Base-by-base conservation (phyloP, 1,140 invertebrate genomes). In the Solenopsis fugax region DNA sequence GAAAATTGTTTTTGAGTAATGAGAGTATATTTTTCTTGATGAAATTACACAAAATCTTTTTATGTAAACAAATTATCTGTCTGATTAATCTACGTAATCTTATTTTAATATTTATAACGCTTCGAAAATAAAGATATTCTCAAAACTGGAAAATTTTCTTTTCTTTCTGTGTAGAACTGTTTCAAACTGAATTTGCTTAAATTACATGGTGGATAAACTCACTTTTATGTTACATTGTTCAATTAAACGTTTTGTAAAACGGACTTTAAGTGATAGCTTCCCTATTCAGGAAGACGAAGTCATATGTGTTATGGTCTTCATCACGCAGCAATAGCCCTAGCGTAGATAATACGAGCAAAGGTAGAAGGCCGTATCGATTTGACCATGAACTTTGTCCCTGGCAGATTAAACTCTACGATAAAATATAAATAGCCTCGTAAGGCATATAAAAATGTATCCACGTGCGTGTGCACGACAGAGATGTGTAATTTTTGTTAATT, bases 311-410 rank as follows among this genome's bases (percentile, higher is more conserved):
- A 34, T 41, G 60, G 21, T 73, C 67, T 77, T 85, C 45, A 67
- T 78, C 60, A 85, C 73, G 48, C 82, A 65, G 48, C 48, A 78
- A 56, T 76, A 78, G 12, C 64, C 48, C 12, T 56, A n/a, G 7
- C 60, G 52, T 86, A 80, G 71, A 78, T 84, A 87, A 88, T 58
- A 72, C 76, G 81, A 87, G 71, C 76, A 58, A 29, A 13, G 60
- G 85, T 73, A 91, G 92, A 92, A 93, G 92, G 93, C 91, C 91
- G 91, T 95, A 95, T 95, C 93, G 95, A 95, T 95, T 95, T 89
- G 93, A 88, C 94, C 94, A 92, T 95, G 94, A 95, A 95, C 94
- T 94, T 94, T 93, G 88, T 91, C 86, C 92, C 78, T 71, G 82
- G 88, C 65, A 88, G 90, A 92, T 86, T 88, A 56, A 87, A 87